Evolutionary conservation across 2,888 invertebrate genomes (phyloP), one percentile per base, ranked within the genome.

Genomic region (Andrena haemorrhoa): DNA sequence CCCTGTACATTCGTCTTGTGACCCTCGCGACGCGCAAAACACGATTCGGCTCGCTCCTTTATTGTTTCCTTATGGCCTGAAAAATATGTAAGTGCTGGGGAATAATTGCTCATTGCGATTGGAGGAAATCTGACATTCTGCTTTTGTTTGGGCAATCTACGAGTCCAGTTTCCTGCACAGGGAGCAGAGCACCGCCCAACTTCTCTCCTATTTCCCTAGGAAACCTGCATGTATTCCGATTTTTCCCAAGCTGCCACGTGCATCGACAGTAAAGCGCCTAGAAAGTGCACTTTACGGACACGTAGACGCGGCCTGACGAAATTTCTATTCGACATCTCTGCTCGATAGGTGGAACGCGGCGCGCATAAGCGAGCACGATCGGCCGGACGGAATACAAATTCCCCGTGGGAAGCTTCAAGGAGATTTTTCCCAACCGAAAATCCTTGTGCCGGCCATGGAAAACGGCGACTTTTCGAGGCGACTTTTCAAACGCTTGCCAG

Each of bases 331-430:
- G 47, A 49, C 7, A 16, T 53, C 20, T 16, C 29, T 64, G 71
- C 68, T 53, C 74, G 16, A 47, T 49, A 41, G 41, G 41, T 5
- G 41, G 41, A 51, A 51, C 51, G 51, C n/a, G 51, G 20, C 51
- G 20, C 51, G 51, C 51, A 51, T 51, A 51, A 51, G 8, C 23
- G 56, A 56, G 41, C 56, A 10, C 58, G n/a, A 61, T 61, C n/a
- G 10, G 7, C 29, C 12, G 41, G 0, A 53, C 3, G n/a, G 73
- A 75, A 87, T 87, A 82, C 75, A 33, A 85, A 87, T 60, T 63
- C 26, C 20, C 2, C 1, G 6, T 6, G 61, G 47, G 35, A 72
- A 56, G 20, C 61, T 26, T 12, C 31, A 16, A 75, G 47, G 26
- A 31, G 60, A 60, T 51, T n/a, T 64, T 41, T 0, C 3, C 16